A percentile compares a stretch with the other conserved stretches of the same genome.
Conservation (phyloP, 2,113 vertebrate species). For the Strix uralensis region DNA sequence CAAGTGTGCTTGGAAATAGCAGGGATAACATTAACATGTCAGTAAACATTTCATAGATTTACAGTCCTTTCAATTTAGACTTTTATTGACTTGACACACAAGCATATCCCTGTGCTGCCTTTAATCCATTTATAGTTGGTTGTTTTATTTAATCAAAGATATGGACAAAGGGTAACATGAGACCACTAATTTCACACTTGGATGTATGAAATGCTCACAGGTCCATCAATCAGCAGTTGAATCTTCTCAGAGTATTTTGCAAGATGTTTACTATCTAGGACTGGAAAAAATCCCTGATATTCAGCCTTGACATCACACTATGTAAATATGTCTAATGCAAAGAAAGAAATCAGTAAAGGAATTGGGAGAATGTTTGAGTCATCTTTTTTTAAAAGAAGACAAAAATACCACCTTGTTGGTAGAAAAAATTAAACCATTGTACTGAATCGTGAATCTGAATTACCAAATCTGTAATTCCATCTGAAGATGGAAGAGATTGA, state of each 20-base stretch:
- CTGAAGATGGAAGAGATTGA: background rate
- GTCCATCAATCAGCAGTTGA: background rate
- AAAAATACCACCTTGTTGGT: background rate
- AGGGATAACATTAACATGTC: background rate
- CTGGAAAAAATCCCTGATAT: background rate
- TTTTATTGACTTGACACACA: constrained; percentile 4
- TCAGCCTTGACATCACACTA: background rate
- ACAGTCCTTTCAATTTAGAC: background rate
- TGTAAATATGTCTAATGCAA: background rate
- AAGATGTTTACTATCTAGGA: background rate
- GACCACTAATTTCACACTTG: background rate
- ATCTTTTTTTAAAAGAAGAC: background rate
- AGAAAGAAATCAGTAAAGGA: background rate
- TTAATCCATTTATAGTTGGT: constrained; percentile 7
- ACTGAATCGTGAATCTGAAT: background rate
- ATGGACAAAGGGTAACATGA: background rate
- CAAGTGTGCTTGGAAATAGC: constrained; percentile 8
- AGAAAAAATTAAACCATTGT: background rate
- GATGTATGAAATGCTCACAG: background rate
- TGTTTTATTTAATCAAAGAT: background rate
- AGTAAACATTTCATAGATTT: constrained; percentile 44
- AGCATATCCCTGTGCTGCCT: background rate
- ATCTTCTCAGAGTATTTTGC: background rate
- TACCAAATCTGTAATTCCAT: background rate
- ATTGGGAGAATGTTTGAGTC: background rate